Evolutionary conservation across 2,797 vertebrate species (phyloP).

Genomic region (Steatocranus sp.): DNA sequence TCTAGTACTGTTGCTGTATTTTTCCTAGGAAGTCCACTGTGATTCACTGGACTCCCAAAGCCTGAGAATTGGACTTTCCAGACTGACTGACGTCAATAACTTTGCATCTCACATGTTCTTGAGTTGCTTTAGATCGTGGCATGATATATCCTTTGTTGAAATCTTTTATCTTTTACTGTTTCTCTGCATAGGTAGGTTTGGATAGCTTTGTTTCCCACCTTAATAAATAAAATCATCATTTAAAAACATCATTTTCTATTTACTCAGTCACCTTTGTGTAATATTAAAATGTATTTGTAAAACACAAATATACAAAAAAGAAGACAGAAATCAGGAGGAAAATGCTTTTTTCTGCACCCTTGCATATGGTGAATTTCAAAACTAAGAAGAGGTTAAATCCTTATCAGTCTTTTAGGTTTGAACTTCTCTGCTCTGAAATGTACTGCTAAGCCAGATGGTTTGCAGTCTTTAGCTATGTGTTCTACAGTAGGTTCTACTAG

Average conservation of each 20-base stretch:
- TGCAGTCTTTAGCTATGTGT: neutral
- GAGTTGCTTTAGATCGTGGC: neutral
- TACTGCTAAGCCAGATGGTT: neutral
- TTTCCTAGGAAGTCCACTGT: neutral
- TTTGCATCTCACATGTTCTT: neutral
- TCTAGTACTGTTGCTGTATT: neutral
- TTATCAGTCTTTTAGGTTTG: neutral
- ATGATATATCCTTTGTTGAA: neutral
- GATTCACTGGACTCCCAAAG: neutral
- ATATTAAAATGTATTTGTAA: neutral
- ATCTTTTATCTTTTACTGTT: neutral
- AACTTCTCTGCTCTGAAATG: neutral
- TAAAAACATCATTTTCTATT: neutral
- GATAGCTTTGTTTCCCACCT: neutral
- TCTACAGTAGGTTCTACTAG: neutral
- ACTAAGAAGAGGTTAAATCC: neutral
- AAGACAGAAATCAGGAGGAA: neutral
- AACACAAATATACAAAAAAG: neutral
- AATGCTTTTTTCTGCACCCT: neutral
- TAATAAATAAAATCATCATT: neutral
- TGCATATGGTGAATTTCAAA: neutral
- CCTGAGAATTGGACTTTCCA: neutral
- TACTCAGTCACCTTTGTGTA: neutral
- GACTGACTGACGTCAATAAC: neutral
- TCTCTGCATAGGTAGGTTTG: neutral